These are phyloP conservation scores for Erythrocercus mccallii DNA, from an alignment of 2,113 vertebrate genomes.

Conservation along the genomic window DNA sequence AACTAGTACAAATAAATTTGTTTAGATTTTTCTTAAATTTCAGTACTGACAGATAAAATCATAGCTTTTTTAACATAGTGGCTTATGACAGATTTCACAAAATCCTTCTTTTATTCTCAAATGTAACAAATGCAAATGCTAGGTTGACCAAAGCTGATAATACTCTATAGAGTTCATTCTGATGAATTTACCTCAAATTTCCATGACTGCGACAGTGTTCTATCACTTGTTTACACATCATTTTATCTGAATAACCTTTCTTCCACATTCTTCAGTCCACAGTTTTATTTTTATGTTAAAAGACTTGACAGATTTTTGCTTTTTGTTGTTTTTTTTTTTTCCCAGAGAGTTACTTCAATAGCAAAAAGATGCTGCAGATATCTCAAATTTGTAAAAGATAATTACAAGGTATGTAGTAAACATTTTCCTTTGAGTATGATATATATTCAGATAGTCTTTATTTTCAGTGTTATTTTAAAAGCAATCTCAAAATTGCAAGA, in stretches of 20 bases:
- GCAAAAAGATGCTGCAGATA: neutral
- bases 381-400: neutral
- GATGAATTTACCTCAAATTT: neutral
- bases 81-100: neutral
- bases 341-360: neutral
- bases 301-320: neutral
- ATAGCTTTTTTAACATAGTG: neutral
- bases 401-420: neutral
- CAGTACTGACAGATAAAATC: neutral
- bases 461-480: neutral
- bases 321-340: neutral
- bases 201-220: neutral
- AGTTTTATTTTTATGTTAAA: neutral
- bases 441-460: neutral
- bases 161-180: neutral
- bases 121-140: neutral
- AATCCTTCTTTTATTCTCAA: neutral
- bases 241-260: neutral
- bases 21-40: neutral
- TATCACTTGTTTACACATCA: neutral
- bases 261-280: neutral
- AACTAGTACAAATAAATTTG: neutral
- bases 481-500: neutral
- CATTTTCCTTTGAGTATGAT: neutral
- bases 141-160: neutral